phyloP scores from a whole-genome alignment of 2,888 invertebrate species.

The Brenthis daphne region DNA sequence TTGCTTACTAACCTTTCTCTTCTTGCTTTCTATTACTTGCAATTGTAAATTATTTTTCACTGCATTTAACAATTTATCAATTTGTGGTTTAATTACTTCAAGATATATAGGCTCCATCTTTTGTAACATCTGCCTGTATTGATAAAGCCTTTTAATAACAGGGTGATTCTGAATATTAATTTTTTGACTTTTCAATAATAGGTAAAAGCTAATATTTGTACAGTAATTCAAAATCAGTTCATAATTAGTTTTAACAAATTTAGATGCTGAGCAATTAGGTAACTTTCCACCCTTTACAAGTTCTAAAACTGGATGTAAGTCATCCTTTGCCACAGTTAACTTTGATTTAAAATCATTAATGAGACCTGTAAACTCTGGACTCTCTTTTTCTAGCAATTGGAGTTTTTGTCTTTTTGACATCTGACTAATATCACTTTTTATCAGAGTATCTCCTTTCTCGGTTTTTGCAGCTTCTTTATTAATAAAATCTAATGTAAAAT shows the following conservation, averaged over 20 bases:
- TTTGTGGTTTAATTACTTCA: constrained; percentile 85
- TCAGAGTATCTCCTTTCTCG: constrained; percentile 79
- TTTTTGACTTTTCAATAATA: constrained; percentile 90
- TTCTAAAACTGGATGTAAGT: constrained; percentile 85
- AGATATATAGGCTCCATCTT: constrained; percentile 88
- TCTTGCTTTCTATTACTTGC: constrained; percentile 53
- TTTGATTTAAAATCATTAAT: constrained; percentile 90
- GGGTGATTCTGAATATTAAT: constrained; percentile 91
- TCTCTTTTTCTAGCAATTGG: constrained; percentile 90
- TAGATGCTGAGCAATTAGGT: constrained; percentile 84
- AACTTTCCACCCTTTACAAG: constrained; percentile 83
- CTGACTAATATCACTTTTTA: constrained; percentile 89
- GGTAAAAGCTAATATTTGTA: constrained; percentile 92
- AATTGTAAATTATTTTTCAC: constrained; percentile 71
- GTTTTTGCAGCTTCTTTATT: constrained; percentile 63
- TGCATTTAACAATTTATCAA: constrained; percentile 83
- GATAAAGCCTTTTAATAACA: constrained; percentile 91
- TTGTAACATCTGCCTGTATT: constrained; percentile 88
- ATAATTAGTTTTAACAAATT: constrained; percentile 87
- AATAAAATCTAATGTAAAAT: constrained; percentile 85
- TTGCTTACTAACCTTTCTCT: constrained; percentile 59
- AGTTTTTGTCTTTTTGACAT: constrained; percentile 89
- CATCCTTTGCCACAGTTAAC: constrained; percentile 84
- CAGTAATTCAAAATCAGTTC: constrained; percentile 90
- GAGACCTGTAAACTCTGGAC: constrained; percentile 92